phyloP scores from a whole-genome alignment of 30 jellyfish, hydroid and myxozoan genomes.

The Euphysa ruthae region DNA sequence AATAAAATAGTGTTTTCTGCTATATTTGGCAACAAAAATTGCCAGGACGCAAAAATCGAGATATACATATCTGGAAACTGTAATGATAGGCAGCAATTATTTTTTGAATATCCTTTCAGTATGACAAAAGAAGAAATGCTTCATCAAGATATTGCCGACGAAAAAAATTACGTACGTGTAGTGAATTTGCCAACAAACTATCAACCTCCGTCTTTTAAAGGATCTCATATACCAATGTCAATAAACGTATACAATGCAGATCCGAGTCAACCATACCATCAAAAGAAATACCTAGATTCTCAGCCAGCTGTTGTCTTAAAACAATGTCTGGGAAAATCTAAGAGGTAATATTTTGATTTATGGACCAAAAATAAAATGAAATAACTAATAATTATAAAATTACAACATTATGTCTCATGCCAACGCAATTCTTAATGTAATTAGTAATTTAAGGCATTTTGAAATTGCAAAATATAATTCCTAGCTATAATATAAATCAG shows the following conservation, averaged over 20 bases:
- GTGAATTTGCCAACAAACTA: conserved; percentile 61
- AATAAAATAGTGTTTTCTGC: conserved; percentile 18
- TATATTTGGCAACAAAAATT: conserved; percentile 16
- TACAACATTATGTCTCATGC: too few relatives aligned
- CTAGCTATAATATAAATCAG: too few relatives aligned
- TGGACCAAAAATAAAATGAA: too few relatives aligned
- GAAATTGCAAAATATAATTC: too few relatives aligned
- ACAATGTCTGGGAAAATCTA: conserved; percentile 53
- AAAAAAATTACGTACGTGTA: conserved; percentile 40
- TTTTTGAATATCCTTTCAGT: conserved; percentile 40
- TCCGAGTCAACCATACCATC: conserved; percentile 54
- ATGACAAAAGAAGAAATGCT: conserved; percentile 24
- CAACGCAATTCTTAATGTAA: too few relatives aligned
- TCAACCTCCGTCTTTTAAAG: conserved; percentile 76
- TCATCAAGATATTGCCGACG: conserved; percentile 38
- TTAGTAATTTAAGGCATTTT: too few relatives aligned
- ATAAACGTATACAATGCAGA: conserved; percentile 75
- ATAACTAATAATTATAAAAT: too few relatives aligned
- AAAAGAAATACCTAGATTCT: conserved; percentile 34
- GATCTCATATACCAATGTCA: conserved; percentile 73
- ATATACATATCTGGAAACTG: conserved; percentile 47
- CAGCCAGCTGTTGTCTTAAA: conserved; percentile 34
- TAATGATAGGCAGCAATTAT: conserved; percentile 35
- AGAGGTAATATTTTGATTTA: conserved; percentile 42
- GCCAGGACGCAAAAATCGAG: conserved; percentile 14